Evolutionary conservation across 2,888 invertebrate species (phyloP).

Genomic region (Fragum fragum): DNA sequence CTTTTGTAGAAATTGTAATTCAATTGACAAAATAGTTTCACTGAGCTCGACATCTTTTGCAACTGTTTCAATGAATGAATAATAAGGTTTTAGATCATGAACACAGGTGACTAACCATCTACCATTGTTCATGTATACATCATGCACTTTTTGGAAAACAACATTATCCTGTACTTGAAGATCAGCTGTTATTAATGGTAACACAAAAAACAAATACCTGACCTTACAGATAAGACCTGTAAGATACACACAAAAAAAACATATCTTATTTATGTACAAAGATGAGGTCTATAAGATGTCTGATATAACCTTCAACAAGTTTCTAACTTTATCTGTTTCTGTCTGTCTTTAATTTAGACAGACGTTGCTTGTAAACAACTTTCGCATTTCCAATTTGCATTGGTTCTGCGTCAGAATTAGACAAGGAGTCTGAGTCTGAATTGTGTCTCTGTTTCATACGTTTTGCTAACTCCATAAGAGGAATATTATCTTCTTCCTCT

Average conservation of each 20-base stretch:
- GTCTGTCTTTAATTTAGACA: background rate
- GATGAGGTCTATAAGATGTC: background rate
- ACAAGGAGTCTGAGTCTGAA: background rate
- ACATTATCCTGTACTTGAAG: background rate
- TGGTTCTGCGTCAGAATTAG: background rate
- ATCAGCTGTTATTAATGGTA: background rate
- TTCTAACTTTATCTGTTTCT: background rate
- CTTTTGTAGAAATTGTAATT: background rate
- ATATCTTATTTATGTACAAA: background rate
- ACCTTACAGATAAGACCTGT: background rate
- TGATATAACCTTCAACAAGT: background rate
- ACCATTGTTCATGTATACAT: constrained; percentile 26
- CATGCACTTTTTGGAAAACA: constrained; percentile 1
- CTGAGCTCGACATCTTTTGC: constrained; percentile 1
- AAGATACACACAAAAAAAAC: background rate
- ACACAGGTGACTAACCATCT: constrained; percentile 41
- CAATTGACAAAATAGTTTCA: background rate
- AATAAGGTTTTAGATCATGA: constrained; percentile 32
- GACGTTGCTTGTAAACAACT: background rate
- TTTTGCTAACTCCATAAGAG: constrained; percentile 39
- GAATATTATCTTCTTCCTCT: constrained; percentile 48
- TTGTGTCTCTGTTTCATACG: constrained; percentile 14
- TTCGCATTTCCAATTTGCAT: background rate
- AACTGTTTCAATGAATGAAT: constrained; percentile 27
- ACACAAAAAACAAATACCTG: constrained; percentile 3